These are phyloP conservation scores for Myanophis thanlyinensis DNA, from an alignment of 2,113 vertebrate species.

Conservation along the genomic window DNA sequence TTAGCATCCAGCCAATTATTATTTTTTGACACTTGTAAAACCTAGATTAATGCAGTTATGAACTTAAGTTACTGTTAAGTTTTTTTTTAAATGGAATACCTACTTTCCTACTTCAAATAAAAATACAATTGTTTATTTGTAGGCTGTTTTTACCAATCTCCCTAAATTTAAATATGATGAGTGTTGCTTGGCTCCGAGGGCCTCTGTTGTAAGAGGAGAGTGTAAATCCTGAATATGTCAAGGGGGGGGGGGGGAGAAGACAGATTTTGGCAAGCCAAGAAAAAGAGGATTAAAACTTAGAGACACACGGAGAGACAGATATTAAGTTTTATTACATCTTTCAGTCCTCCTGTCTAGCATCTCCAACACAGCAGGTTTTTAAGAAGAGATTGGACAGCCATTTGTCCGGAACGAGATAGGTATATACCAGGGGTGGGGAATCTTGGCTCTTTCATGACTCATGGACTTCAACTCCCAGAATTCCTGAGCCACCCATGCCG, in stretches of 20 bases:
- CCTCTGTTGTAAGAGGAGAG: not conserved
- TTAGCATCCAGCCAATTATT: no score
- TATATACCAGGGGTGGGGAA: no score
- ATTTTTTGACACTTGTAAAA: no score
- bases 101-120: not conserved
- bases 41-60: no score
- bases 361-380: not conserved
- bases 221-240: accelerated
- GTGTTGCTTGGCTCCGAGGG: not conserved
- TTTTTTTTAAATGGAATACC: not conserved
- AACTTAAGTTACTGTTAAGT: no score
- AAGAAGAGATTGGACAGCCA: not conserved
- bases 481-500: no score
- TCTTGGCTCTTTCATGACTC: no score
- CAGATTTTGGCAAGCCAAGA: not conserved
- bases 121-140: not conserved
- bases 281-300: not conserved
- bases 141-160: not conserved
- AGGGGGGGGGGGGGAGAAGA: not conserved
- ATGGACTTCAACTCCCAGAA: no score
- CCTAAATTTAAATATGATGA: not conserved
- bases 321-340: not conserved
- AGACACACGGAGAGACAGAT: not conserved
- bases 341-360: not conserved
- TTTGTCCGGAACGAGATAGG: not conserved